Evolutionary conservation across 2,888 invertebrate genomes (phyloP), one percentile per base, ranked within the genome.

Genomic region (Catonia carolina): DNA sequence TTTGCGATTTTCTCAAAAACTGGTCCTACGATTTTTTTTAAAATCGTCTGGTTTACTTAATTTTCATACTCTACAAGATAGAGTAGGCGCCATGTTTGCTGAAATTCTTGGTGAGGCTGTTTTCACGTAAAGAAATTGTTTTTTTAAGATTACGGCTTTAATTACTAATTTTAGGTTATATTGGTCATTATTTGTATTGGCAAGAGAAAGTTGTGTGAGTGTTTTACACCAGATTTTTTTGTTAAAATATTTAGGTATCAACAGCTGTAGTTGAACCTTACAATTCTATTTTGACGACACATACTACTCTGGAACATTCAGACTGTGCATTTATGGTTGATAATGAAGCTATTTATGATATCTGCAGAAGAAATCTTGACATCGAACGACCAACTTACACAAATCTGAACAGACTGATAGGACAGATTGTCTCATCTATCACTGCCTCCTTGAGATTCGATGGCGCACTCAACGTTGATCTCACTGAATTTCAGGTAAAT

Each of bases 241-340:
- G 18, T 14, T 18, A n/a, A 8, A 42, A 12, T 2, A 1, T 18
- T 31, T 86, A 88, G 73, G 86, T 89, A 41, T 89, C 89, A 63
- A 89, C 89, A 33, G 89, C 89, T 57, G 89, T 89, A 41, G 96
- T 96, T 12, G 96, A 96, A 73, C 96, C 96, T 22, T 96, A 96
- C 85, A 96, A 96, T 78, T 93, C 95, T 0, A 93, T 96, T 71
- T 78, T 96, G 69, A 95, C 94, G 69, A 96, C 96, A 60, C 96
- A 96, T 78, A 96, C 95, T 55, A 95, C 95, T 59, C 75, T 89
- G 68, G 94, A 95, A 74, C 95, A 94, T 75, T 92, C 92, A 0
- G 94, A 94, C 78, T 95, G 95, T 74, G 93, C 94, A 50, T 96
- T 96, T 77, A 95, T 95, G 95, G 91, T 89, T 62, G 89, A 89